These are phyloP conservation scores for Oxyscelio sp. DNA, from an alignment of 2,888 invertebrate species.

Conservation along the genomic window DNA sequence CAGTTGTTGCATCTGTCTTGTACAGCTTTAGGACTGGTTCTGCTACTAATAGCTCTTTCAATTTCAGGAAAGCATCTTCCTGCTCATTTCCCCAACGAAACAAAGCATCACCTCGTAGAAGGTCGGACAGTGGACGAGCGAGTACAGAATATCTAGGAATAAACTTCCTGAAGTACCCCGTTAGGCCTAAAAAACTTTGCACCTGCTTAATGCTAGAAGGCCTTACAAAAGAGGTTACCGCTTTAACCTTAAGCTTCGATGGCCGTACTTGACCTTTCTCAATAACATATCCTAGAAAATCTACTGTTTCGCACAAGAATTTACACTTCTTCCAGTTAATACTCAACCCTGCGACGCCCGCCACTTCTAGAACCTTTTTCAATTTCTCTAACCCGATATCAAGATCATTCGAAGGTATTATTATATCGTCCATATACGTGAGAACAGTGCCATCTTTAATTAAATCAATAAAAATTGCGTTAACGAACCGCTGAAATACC, in stretches of 20 bases:
- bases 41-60: not conserved
- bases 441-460: not conserved
- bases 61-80: not conserved
- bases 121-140: not conserved
- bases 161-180: not conserved
- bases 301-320: not conserved
- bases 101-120: not conserved
- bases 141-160: not conserved
- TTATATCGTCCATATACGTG: no score
- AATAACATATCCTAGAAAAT: not conserved
- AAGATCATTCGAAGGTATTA: not conserved
- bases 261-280: not conserved
- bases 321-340: not conserved
- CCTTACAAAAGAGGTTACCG: not conserved
- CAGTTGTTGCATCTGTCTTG: no score
- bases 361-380: not conserved
- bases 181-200: conserved; percentile 2
- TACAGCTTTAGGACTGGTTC: no score
- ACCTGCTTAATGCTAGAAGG: not conserved
- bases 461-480: not conserved
- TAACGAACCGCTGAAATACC: no score
- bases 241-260: not conserved
- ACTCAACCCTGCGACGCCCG: not conserved
- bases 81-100: not conserved
- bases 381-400: not conserved